Percentiles rank a stretch among this genome's conserved stretches.
Conservation (phyloP, 2,113 vertebrate species). For the Periophthalmus modestus region DNA sequence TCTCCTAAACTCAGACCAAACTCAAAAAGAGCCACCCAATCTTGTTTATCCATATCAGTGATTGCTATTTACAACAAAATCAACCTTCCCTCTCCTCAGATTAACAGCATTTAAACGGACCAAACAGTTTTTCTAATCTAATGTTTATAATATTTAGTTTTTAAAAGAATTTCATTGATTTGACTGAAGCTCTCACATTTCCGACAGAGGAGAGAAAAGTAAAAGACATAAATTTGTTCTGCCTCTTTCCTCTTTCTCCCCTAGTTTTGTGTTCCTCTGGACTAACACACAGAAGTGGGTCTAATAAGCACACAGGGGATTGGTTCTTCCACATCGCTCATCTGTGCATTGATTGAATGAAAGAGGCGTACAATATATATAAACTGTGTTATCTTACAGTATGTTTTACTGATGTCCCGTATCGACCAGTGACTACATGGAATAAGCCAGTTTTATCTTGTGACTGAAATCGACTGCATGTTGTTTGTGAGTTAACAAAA, state of each 20-base stretch:
- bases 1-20: too few species aligned
- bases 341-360: constrained; percentile 7
- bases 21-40: too few species aligned
- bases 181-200: neutral
- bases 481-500: constrained; percentile 33
- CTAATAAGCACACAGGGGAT: constrained; percentile 64
- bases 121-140: too few species aligned
- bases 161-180: constrained; percentile 6
- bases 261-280: constrained; percentile 10
- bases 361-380: constrained; percentile 5
- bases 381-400: constrained; percentile 8
- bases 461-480: constrained; percentile 19
- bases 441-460: neutral
- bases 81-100: too few species aligned
- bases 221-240: constrained; percentile 13
- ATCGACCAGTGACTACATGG: neutral
- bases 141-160: neutral
- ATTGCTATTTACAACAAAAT: too few species aligned
- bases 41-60: too few species aligned
- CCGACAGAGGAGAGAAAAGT: constrained; percentile 6
- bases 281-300: constrained; percentile 51
- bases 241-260: constrained; percentile 17
- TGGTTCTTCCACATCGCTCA: constrained; percentile 40
- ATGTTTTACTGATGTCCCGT: neutral
- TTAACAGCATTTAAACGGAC: too few species aligned